Conservation (phyloP, 2,888 invertebrate genomes). For the Orthonychiurus folsomi region DNA sequence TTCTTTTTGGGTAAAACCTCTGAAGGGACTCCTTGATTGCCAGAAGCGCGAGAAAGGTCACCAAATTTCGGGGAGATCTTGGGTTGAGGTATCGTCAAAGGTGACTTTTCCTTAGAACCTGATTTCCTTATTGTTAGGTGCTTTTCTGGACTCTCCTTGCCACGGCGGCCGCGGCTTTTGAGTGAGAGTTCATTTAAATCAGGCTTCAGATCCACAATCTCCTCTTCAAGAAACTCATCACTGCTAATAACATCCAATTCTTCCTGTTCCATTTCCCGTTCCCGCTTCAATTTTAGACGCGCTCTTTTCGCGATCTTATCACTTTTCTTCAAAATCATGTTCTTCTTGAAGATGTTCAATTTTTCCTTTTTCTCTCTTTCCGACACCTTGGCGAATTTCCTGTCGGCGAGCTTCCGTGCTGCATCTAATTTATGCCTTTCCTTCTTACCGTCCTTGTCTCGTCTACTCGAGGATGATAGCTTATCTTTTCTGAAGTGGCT, state of each 20-base stretch:
- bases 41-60: neutral
- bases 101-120: neutral
- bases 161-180: no score
- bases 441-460: neutral
- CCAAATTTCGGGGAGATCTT: neutral
- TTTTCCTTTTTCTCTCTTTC: neutral
- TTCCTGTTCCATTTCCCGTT: slow-evolving; percentile 3
- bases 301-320: neutral
- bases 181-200: no score
- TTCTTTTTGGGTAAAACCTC: neutral
- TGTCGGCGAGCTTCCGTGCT: slow-evolving; percentile 1
- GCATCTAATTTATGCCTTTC: slow-evolving; percentile 8
- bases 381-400: neutral
- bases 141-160: neutral
- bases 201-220: neutral
- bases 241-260: neutral
- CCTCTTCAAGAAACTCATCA: neutral
- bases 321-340: neutral
- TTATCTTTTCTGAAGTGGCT: slow-evolving; percentile 11
- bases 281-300: neutral
- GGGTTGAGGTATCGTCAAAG: neutral
- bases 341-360: slow-evolving; percentile 12
- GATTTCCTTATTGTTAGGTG: neutral
- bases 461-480: neutral
- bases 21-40: neutral